Percentiles rank a stretch among this genome's conserved stretches.
phyloP scores from a whole-genome alignment of 2,113 vertebrate species.

The Globicephala melas region DNA sequence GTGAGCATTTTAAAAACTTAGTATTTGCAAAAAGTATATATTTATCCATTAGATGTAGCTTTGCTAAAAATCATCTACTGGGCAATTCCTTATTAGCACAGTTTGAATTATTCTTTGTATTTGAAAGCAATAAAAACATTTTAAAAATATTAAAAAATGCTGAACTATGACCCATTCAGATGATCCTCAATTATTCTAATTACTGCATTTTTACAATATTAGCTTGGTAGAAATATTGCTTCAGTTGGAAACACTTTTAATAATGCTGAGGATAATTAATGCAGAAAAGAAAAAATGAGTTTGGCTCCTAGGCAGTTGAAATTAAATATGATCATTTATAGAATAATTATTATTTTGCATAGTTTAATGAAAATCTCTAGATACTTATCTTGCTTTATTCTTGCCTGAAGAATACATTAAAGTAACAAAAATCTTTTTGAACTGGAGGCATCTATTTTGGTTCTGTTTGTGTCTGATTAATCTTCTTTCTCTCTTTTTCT shows the following conservation, averaged over 20 bases:
- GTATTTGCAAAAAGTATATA: background rate
- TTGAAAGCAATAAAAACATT: background rate
- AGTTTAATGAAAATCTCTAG: background rate
- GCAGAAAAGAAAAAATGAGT: background rate
- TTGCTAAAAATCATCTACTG: background rate
- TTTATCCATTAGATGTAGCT: background rate
- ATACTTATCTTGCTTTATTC: background rate
- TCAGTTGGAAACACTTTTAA: constrained; percentile 11
- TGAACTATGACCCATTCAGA: background rate
- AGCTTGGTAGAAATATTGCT: background rate
- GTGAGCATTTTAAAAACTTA: background rate
- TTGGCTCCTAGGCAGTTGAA: background rate
- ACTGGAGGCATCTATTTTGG: background rate
- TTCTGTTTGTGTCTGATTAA: background rate
- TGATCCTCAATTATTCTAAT: background rate
- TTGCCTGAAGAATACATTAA: background rate
- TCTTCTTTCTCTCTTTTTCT: background rate
- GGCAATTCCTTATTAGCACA: background rate
- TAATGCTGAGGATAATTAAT: constrained; percentile 42
- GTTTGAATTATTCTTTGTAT: constrained; percentile 11
- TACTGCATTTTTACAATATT: background rate
- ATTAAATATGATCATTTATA: constrained; percentile 18
- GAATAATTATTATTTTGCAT: constrained; percentile 9
- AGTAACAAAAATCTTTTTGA: background rate
- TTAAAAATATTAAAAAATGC: constrained; percentile 26